phyloP scores from a whole-genome alignment of 2,888 invertebrate species.

The Lithodes maja region DNA sequence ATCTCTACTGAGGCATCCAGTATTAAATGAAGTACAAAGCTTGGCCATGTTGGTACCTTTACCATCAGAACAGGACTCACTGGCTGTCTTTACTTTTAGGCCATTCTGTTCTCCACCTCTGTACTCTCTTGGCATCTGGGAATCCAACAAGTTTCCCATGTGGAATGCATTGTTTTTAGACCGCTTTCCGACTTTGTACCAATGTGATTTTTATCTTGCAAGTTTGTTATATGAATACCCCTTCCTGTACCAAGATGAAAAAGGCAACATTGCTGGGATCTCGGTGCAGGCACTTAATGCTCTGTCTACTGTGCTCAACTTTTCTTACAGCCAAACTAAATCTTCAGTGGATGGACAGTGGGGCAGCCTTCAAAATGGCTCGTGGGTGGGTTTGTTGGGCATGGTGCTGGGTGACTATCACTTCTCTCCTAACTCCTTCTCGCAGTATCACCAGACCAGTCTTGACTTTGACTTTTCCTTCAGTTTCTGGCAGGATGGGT shows the following conservation, averaged over 20 bases:
- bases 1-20: neutral
- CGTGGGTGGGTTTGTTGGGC: neutral
- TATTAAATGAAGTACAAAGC: conserved; percentile 3
- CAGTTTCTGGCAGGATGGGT: neutral
- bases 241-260: neutral
- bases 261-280: neutral
- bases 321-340: neutral
- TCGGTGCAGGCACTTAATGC: neutral
- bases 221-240: neutral
- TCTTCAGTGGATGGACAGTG: neutral
- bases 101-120: conserved; percentile 1
- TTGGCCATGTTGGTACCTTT: neutral
- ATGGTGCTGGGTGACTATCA: conserved; percentile 1
- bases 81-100: conserved; percentile 7
- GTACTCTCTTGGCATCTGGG: neutral
- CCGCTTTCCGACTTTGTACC: neutral
- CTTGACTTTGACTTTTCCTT: neutral
- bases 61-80: neutral
- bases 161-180: conserved; percentile 12
- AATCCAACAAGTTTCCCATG: neutral
- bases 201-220: neutral
- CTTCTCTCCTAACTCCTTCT: neutral
- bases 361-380: neutral
- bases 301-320: conserved; percentile 3
- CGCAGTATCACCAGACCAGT: no score